phyloP scores from a whole-genome alignment of 2,797 vertebrate species.

The Acridotheres tristis region DNA sequence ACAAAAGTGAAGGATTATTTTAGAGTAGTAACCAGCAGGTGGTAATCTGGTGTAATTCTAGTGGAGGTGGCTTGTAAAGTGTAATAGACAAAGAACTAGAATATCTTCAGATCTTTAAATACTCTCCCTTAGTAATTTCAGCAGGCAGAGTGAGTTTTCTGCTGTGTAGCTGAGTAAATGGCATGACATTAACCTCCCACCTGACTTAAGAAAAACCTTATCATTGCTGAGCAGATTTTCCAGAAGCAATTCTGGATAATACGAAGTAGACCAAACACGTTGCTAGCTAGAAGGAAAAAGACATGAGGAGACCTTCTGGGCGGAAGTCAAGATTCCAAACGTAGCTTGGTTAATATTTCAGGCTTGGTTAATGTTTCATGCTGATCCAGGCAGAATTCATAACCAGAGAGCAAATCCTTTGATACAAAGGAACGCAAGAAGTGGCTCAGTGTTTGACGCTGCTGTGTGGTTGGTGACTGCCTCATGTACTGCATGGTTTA shows the following conservation, averaged over 20 bases:
- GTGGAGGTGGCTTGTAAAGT: not conserved
- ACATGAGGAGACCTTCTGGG: not conserved
- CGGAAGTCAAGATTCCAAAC: not conserved
- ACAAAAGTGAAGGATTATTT: not conserved
- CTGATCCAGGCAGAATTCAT: not conserved
- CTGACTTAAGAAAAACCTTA: not conserved
- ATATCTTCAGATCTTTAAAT: not conserved
- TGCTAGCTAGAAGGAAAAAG: not conserved
- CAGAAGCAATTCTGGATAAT: not conserved
- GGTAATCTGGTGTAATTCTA: not conserved
- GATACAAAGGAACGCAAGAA: not conserved
- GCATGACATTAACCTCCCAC: not conserved
- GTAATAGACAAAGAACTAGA: not conserved
- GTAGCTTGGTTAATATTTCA: not conserved
- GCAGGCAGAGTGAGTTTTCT: not conserved
- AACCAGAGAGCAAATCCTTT: not conserved
- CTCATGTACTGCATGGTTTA: rapidly evolving
- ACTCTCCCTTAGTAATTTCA: not conserved
- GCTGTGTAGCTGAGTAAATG: not conserved
- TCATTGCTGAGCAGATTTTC: not conserved
- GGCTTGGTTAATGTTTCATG: not conserved
- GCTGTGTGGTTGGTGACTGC: not conserved
- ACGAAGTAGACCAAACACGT: not conserved
- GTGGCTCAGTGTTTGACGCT: rapidly evolving
- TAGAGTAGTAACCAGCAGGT: not conserved